Conservation (phyloP, 2,888 invertebrate genomes). For the Trileptium ribeirensis region DNA sequence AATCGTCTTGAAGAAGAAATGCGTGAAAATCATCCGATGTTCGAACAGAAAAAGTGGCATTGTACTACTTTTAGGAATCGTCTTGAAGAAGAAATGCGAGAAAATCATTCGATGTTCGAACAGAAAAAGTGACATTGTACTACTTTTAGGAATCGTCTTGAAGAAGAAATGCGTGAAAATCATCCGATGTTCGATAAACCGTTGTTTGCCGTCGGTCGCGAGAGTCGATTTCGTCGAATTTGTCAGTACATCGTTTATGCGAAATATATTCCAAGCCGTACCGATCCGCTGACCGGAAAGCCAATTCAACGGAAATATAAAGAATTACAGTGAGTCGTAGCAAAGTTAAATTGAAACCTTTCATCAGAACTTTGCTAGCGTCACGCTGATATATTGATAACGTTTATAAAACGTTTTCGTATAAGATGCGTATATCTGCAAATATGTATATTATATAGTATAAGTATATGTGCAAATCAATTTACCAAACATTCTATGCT, state of each 20-base stretch:
- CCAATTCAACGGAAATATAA: slow-evolving; percentile 95
- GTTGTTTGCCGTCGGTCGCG: slow-evolving; percentile 85
- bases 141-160: slow-evolving; percentile 73
- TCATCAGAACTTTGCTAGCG: no score
- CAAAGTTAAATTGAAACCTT: no score
- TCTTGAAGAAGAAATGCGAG: slow-evolving; percentile 91
- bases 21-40: slow-evolving; percentile 95
- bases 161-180: slow-evolving; percentile 95
- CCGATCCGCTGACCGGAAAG: slow-evolving; percentile 91
- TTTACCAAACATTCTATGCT: no score
- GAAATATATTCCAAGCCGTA: slow-evolving; percentile 80
- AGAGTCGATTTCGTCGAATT: slow-evolving; percentile 82
- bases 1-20: slow-evolving; percentile 96
- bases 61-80: slow-evolving; percentile 69
- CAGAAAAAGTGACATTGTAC: no score
- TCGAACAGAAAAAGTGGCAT: no score
- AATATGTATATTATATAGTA: no score
- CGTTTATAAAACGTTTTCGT: no score
- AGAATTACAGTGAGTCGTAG: slow-evolving; percentile 90
- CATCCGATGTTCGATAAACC: slow-evolving; percentile 99
- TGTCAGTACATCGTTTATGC: slow-evolving; percentile 94
- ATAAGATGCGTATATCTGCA: no score
- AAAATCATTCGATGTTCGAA: slow-evolving; percentile 99
- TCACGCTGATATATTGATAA: no score
- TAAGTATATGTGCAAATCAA: no score